These are phyloP conservation scores for Apaloderma vittatum DNA, from an alignment of 2,113 vertebrate genomes.

Conservation along the genomic window DNA sequence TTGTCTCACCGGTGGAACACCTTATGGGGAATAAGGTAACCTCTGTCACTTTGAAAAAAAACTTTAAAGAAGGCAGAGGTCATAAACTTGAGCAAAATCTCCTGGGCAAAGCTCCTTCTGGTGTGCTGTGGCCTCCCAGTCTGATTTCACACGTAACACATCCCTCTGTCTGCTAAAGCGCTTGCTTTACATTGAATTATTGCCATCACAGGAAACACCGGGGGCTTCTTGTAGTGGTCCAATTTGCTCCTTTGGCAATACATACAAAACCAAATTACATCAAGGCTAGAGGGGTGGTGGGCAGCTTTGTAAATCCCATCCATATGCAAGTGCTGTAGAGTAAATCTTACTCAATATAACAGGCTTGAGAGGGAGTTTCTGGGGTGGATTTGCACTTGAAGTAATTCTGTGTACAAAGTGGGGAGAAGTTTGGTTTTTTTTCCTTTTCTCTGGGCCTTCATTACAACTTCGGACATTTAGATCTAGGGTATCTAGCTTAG, in stretches of 20 bases:
- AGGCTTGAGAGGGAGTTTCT: neutral
- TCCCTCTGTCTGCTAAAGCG: neutral
- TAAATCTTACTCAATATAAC: neutral
- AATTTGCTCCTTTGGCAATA: neutral
- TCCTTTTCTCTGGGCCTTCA: neutral
- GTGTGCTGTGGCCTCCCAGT: neutral
- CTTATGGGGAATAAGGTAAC: neutral
- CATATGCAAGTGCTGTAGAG: neutral
- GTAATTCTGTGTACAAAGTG: neutral
- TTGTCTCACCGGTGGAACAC: neutral
- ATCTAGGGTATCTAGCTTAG: neutral
- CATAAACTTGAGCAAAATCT: neutral
- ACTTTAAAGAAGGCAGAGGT: neutral
- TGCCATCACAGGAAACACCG: neutral
- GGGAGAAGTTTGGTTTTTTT: rapidly evolving
- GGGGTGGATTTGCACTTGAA: neutral
- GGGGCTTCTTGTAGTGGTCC: neutral
- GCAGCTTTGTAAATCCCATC: neutral
- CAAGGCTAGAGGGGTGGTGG: neutral
- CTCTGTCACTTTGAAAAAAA: neutral
- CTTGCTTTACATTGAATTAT: rapidly evolving
- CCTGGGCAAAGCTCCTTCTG: neutral
- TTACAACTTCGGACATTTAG: neutral
- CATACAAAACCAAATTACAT: neutral
- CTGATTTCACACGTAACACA: neutral